phyloP scores from a whole-genome alignment of 2,113 vertebrate genomes.

The Callorhinus ursinus region DNA sequence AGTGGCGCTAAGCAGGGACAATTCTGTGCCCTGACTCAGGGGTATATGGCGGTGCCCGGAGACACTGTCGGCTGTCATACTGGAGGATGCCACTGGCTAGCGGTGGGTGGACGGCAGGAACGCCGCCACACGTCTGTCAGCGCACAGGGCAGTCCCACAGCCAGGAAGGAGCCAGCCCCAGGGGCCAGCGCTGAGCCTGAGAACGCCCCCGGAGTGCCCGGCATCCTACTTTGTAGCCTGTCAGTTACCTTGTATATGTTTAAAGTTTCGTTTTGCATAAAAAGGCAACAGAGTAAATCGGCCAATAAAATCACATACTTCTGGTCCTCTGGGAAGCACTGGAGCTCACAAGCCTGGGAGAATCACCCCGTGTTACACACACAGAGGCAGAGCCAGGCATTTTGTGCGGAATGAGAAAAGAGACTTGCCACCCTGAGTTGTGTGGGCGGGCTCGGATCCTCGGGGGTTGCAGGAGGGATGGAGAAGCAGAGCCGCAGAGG shows the following conservation, averaged over 20 bases:
- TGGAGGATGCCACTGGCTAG: fast-evolving
- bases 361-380: not conserved
- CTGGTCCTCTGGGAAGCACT: not conserved
- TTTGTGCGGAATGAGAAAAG: not conserved
- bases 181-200: fast-evolving
- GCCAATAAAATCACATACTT: not conserved
- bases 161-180: fast-evolving
- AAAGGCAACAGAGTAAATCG: not conserved
- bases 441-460: not conserved
- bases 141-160: fast-evolving
- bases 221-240: fast-evolving
- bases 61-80: not conserved
- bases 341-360: not conserved
- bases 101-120: not conserved
- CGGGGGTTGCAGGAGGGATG: not conserved
- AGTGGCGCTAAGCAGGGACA: fast-evolving
- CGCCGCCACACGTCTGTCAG: fast-evolving
- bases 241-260: not conserved
- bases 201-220: too few species aligned
- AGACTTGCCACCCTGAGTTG: not conserved
- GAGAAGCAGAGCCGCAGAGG: not conserved
- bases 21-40: not conserved
- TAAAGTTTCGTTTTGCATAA: not conserved
- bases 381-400: not conserved
- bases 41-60: fast-evolving